phyloP scores from a whole-genome alignment of 2,797 vertebrate species.

The Artibeus lituratus region DNA sequence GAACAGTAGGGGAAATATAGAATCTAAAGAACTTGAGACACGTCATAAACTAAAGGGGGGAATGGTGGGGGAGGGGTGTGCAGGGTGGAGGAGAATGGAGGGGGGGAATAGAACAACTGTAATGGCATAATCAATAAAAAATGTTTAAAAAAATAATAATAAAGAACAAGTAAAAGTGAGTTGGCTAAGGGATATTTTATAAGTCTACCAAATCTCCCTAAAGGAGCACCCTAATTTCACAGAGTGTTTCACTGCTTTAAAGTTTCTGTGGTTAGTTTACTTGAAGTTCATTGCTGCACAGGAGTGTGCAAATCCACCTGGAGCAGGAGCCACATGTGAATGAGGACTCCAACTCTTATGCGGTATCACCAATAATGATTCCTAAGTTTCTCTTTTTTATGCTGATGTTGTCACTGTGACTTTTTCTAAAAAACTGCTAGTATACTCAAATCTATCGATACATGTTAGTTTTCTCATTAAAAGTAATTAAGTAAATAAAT shows the following conservation, averaged over 20 bases:
- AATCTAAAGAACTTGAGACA: too few relatives aligned
- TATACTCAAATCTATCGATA: slow-evolving; percentile 91
- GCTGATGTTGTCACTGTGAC: slow-evolving; percentile 88
- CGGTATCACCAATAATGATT: slow-evolving; percentile 77
- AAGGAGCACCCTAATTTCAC: slow-evolving; percentile 77
- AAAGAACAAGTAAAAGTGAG: slow-evolving; percentile 49
- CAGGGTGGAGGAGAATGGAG: too few relatives aligned
- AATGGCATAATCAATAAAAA: too few relatives aligned
- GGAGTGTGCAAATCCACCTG: slow-evolving; percentile 44
- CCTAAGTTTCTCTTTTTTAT: slow-evolving; percentile 82
- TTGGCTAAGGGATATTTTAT: slow-evolving; percentile 62
- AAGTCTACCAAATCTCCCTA: slow-evolving; percentile 73
- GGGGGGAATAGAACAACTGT: too few relatives aligned
- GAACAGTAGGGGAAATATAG: too few relatives aligned
- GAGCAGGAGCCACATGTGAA: slow-evolving; percentile 57
- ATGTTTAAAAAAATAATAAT: not conserved
- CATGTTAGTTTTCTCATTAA: slow-evolving; percentile 93
- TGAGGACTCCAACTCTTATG: slow-evolving; percentile 83
- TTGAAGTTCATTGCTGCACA: slow-evolving; percentile 59
- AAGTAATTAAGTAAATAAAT: not conserved
- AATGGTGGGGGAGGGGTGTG: too few relatives aligned
- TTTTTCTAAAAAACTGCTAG: slow-evolving; percentile 86
- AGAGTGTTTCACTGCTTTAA: slow-evolving; percentile 66
- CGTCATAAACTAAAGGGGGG: too few relatives aligned
- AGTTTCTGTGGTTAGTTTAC: slow-evolving; percentile 28